Conservation (phyloP, 2,888 invertebrate species). For the Cosmopolites sordidus region DNA sequence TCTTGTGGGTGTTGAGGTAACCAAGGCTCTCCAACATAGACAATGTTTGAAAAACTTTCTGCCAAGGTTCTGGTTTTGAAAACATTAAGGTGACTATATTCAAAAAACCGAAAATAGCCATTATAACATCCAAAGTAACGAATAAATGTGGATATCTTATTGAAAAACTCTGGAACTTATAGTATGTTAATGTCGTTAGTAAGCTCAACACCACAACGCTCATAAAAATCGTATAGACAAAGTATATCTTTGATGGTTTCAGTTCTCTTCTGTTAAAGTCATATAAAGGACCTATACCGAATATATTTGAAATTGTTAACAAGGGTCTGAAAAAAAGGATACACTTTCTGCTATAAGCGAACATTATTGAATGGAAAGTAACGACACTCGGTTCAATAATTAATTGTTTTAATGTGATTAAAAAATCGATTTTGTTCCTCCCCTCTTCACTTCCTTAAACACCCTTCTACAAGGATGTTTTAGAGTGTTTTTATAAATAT, state of each 20-base stretch:
- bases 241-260: background rate
- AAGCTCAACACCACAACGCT: background rate
- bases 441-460: no score
- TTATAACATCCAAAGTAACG: conserved; percentile 4
- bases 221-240: conserved; percentile 5
- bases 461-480: no score
- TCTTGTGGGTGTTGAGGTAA: conserved; percentile 6
- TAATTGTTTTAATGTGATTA: no score
- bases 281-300: conserved; percentile 13
- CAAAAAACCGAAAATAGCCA: background rate
- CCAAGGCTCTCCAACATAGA: conserved; percentile 7
- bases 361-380: no score
- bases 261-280: conserved; percentile 9
- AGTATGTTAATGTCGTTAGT: background rate
- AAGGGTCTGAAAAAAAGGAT: conserved; percentile 15
- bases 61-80: conserved; percentile 5
- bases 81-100: conserved; percentile 2
- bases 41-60: conserved; percentile 10
- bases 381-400: no score
- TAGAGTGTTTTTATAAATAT: no score
- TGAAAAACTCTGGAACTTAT: background rate
- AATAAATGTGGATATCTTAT: background rate
- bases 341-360: conserved; percentile 8
- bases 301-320: conserved; percentile 3
- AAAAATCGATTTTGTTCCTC: no score